These are phyloP conservation scores for Synergus itoensis DNA, from an alignment of 2,888 invertebrate genomes.

Conservation along the genomic window DNA sequence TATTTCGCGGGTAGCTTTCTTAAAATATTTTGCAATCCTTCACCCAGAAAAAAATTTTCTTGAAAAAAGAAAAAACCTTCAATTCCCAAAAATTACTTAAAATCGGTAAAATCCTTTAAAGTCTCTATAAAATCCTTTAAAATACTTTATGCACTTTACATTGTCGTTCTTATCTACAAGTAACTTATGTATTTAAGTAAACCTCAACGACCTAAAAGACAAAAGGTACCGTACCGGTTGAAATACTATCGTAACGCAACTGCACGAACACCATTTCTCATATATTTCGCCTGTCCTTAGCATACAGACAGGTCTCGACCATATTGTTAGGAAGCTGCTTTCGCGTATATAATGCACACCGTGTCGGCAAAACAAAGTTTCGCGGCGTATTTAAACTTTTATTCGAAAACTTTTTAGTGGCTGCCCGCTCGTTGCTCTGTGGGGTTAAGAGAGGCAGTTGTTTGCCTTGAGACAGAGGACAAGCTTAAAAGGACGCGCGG, in stretches of 20 bases:
- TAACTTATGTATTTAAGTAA: neutral
- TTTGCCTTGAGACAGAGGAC: constrained; percentile 41
- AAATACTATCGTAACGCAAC: neutral
- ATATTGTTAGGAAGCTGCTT: constrained; percentile 65
- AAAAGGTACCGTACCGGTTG: neutral
- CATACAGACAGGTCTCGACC: constrained; percentile 67
- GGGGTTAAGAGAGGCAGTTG: constrained; percentile 49
- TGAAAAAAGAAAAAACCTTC: too few relatives aligned
- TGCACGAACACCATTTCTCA: neutral
- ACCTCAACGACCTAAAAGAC: neutral
- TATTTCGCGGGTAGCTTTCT: too few relatives aligned
- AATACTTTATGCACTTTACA: neutral
- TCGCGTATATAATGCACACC: constrained; percentile 46
- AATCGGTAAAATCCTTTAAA: too few relatives aligned
- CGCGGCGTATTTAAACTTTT: constrained; percentile 75
- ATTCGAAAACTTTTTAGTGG: constrained; percentile 76
- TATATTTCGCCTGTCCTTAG: constrained; percentile 52
- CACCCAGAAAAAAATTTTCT: too few relatives aligned
- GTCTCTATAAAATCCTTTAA: too few relatives aligned
- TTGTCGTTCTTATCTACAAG: neutral
- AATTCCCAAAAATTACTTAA: too few relatives aligned
- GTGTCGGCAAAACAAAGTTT: constrained; percentile 70
- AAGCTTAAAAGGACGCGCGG: neutral
- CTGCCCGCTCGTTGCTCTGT: constrained; percentile 45
- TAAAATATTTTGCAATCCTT: too few relatives aligned